Base-by-base conservation (phyloP, 2,113 vertebrate species). In the Erinaceus europaeus region DNA sequence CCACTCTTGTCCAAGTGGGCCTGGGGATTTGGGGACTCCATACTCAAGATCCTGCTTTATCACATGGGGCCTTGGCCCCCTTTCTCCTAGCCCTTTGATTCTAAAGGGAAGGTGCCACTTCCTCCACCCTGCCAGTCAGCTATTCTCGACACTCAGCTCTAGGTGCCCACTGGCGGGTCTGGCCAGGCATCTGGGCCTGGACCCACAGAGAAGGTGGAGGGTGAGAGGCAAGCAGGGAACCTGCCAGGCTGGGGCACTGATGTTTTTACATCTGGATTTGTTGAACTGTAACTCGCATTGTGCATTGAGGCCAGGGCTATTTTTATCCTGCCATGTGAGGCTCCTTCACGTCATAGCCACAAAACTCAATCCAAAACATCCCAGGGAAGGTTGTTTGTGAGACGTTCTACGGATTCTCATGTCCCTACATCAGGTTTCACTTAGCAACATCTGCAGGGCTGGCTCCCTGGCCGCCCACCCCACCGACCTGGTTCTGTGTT, bases 291-390 rank as follows among this genome's bases (percentile, higher is more conserved):
- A 88, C 88, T 94, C 38, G 9, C 0, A 0, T 84, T 81, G 86
- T 79, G 73, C 83, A 76, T 94, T 90, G 89, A 96, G 94, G 87
- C 90, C 71, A 0, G 77, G 73, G 96, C 96, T 97, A 97, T 97
- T 97, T 97, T 97, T 97, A 96, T 94, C 96, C 93, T 11, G 18
- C 93, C 96, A 92, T 0, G 4, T 75, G 5, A 96, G 93, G 96
- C 94, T 96, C 91, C 40, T 7, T 89, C 53, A 6, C 90, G 85
- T 95, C 4, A 5, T 76, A 91, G 94, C 96, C 95, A 93, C 94
- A 85, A 96, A 96, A 88, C 92, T 95, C 40, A 88, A 95, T 96
- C 94, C 96, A 96, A 95, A 97, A 97, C 96, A 96, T 97, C 96
- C 96, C 94, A n/a, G 93, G 90, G 91, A 95, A 95, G 88, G 95